phyloP scores from a whole-genome alignment of 2,113 vertebrate species.

The Pica pica region DNA sequence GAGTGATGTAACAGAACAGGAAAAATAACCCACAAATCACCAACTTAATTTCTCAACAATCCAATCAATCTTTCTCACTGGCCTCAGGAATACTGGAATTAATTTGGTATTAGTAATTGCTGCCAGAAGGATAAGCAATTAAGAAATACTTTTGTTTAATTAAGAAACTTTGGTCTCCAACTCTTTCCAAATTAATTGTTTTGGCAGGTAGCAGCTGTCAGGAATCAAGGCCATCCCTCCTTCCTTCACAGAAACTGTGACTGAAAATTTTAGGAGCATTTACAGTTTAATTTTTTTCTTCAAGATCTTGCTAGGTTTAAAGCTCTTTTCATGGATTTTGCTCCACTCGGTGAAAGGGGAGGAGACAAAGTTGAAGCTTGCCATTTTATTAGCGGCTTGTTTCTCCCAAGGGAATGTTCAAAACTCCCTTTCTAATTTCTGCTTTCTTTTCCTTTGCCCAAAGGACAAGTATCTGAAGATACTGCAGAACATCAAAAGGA shows the following conservation, averaged over 20 bases:
- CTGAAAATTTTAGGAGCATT: neutral
- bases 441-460: conserved; percentile 17
- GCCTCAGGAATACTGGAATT: neutral
- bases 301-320: neutral
- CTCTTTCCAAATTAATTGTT: neutral
- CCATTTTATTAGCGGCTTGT: conserved; percentile 18
- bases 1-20: neutral
- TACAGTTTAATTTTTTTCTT: neutral
- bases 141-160: conserved; percentile 11
- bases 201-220: neutral
- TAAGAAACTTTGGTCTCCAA: neutral
- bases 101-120: neutral
- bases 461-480: conserved; percentile 27
- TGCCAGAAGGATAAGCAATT: conserved; percentile 11
- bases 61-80: neutral
- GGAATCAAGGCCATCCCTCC: neutral
- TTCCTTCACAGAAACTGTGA: neutral
- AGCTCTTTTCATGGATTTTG: neutral
- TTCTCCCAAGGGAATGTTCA: neutral
- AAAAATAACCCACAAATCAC: neutral
- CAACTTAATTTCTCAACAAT: neutral
- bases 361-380: neutral
- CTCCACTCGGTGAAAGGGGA: neutral
- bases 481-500: conserved; percentile 48
- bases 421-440: neutral